Conservation (phyloP, 2,797 vertebrate species). For the Aplochiton taeniatus region DNA sequence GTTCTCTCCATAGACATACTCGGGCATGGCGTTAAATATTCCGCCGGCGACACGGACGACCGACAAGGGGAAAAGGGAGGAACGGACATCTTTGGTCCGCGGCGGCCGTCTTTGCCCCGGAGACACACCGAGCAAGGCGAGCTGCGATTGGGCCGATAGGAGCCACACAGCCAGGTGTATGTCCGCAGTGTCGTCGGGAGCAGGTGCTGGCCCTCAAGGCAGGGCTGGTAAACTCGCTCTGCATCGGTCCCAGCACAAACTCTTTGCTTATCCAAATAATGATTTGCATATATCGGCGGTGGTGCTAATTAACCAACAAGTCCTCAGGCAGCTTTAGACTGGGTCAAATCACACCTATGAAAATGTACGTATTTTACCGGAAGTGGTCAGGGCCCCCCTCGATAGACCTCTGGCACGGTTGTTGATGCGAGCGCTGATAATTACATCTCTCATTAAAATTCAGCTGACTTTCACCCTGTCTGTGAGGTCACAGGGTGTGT, state of each 20-base stretch:
- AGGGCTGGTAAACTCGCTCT: background rate
- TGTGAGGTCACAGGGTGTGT: conserved; percentile 23
- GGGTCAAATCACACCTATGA: too few species aligned
- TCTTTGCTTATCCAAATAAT: too few species aligned
- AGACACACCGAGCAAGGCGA: conserved; percentile 1
- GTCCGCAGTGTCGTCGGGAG: background rate
- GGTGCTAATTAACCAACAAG: too few species aligned
- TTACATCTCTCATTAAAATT: conserved; percentile 16
- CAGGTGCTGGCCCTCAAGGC: background rate
- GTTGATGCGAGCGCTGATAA: conserved; percentile 7
- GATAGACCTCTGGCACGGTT: too few species aligned
- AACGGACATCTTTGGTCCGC: background rate
- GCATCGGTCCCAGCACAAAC: background rate
- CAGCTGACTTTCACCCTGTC: conserved; percentile 8
- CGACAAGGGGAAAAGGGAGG: background rate
- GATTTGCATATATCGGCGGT: too few species aligned
- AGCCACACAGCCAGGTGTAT: conserved; percentile 25
- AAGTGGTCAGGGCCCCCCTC: background rate
- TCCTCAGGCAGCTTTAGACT: too few species aligned
- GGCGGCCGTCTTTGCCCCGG: background rate
- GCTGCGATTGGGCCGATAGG: conserved; percentile 19
- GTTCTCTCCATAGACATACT: background rate
- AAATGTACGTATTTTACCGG: background rate
- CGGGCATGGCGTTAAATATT: background rate
- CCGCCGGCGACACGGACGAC: background rate